Evolutionary conservation across 2,797 vertebrate species (phyloP), one percentile per base, ranked within the genome.

Genomic region (Schizothorax lantsangensis): DNA sequence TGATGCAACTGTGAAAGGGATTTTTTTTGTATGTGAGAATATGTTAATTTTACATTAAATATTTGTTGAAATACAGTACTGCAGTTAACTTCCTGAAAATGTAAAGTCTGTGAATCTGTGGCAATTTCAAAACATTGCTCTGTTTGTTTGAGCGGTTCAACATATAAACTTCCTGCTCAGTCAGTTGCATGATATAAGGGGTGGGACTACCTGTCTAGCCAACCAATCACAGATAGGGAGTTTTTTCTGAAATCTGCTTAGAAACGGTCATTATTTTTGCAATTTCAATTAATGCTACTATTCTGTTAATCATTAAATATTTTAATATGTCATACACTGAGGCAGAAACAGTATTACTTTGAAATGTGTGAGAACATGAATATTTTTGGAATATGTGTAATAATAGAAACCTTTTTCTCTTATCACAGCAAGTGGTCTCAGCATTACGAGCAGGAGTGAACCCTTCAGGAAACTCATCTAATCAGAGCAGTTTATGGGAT

Each of bases 401-500:
- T 21, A 21, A 59, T 12, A 30, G 15, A 54, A 71, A n/a, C 36
- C 5, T 5, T 81, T 83, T 52, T 91, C n/a, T 38, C 1, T 93
- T 95, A 87, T 40, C 94, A 88, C 96, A 99, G 98, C 97, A 99
- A 95, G 96, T 99, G 95, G 97, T 97, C 91, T 96, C 96, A 91
- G 98, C 98, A 84, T 96, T 99, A 92, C 97, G 98, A 92, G 95
- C 96, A 89, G 98, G 98, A 85, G 98, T 99, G 92, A 97, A 98
- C 92, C 98, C 98, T 72, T 95, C 97, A 92, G 97, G 96, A 94
- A 97, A 97, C 92, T 93, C 95, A 73, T 96, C 96, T 94, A 97
- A 97, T 95, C 97, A 97, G 93, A 97, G 95, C 85, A 99, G 98
- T 95, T 96, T 99, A 90, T 99, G 98, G 98, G 98, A 99, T 92